phyloP scores from a whole-genome alignment of 1,140 invertebrate species.

The Zaprionus lachaisei region DNA sequence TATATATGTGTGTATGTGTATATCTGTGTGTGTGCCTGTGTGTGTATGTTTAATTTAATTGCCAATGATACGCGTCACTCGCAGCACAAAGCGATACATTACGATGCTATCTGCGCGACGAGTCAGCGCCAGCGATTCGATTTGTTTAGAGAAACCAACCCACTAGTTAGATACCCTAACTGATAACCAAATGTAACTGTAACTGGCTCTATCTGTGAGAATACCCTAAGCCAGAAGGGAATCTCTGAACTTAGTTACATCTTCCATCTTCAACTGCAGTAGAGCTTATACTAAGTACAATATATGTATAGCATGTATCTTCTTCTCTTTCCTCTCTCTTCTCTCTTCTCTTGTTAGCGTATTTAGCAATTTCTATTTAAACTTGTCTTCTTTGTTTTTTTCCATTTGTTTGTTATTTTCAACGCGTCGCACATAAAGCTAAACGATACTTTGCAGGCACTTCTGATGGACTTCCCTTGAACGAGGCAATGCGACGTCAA shows the following conservation, averaged over 20 bases:
- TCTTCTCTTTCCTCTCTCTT: not conserved
- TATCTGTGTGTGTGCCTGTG: slow-evolving; percentile 47
- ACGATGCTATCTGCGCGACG: slow-evolving; percentile 57
- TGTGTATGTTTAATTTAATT: slow-evolving; percentile 79
- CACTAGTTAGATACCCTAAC: not conserved
- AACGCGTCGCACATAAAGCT: slow-evolving; percentile 31
- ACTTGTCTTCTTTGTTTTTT: not conserved
- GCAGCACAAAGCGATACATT: slow-evolving; percentile 73
- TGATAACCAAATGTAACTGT: too few species aligned
- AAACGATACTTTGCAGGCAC: slow-evolving; percentile 44
- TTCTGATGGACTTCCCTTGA: slow-evolving; percentile 59
- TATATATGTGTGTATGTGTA: slow-evolving; percentile 56
- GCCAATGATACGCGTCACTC: slow-evolving; percentile 81
- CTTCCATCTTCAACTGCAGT: too few species aligned
- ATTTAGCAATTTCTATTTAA: not conserved
- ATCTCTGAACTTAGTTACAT: too few species aligned
- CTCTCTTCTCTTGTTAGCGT: not conserved
- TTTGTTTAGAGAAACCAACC: slow-evolving; percentile 15
- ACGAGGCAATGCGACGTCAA: slow-evolving; percentile 12
- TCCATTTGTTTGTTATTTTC: slow-evolving; percentile 35
- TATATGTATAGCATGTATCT: too few species aligned
- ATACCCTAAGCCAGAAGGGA: too few species aligned
- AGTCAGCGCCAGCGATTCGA: slow-evolving; percentile 37
- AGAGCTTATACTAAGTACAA: too few species aligned
- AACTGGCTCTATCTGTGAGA: too few species aligned